Base-by-base conservation (phyloP, 2,888 invertebrate species). In the Pseudanteris insignis region DNA sequence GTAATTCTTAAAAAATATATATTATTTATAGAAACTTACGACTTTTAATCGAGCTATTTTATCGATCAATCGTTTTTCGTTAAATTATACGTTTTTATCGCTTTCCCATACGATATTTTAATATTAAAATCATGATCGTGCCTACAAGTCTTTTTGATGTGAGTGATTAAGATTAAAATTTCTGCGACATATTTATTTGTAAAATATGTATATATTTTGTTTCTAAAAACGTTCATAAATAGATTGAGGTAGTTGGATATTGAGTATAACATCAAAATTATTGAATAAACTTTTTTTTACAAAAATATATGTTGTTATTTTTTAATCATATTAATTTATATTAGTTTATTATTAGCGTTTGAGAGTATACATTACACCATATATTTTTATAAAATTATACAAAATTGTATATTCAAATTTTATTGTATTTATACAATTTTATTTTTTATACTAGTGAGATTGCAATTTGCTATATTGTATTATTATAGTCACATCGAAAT, bases 161-260 rank as follows among this genome's bases (percentile, higher is more conserved):
- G 38, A 12, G 26, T 43, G 37, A 44, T 26, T 26, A 38, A 11
- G 18, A 36, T 14, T 13, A 32, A 46, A 48, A 26, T 14, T 37
- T 41, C 40, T 33, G 47, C 36, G 21, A 36, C 26, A 53, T 51
- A 59, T 51, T 59, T 59, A 59, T 59, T 59, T 59, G 59, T 58
- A 58, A 50, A 51, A 51, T 58, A 58, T 58, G 51, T 58, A 58
- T 14, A 58, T 58, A 58, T 51, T 51, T 51, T 24, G 38, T 58
- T 50, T 51, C 28, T 21, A 50, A 58, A 51, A 25, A 51, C 6
- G 41, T 59, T 51, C 59, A 59, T 51, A 44, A 51, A 59, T 53
- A 41, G 32, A 51, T 53, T 59, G 47, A 53, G 47, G 46, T 59
- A 59, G 59, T 59, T 51, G 59, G 51, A 51, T 59, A 47, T 36